Percentiles rank a stretch among this genome's conserved stretches.
These are phyloP conservation scores for Erpornis zantholeuca DNA, from an alignment of 2,113 vertebrate genomes.

Conservation along the genomic window DNA sequence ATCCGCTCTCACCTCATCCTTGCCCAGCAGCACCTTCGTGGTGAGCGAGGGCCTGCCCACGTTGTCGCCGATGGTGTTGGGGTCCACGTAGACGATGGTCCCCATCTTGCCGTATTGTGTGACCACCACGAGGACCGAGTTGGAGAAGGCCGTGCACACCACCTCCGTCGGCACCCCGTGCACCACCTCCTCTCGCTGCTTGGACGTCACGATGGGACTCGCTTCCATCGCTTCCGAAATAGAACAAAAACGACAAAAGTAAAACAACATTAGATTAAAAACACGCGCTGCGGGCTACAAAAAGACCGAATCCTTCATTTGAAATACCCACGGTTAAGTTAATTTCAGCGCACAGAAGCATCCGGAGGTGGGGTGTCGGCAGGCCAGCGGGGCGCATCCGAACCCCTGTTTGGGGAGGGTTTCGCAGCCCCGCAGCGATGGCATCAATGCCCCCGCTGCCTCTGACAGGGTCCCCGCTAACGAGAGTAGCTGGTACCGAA, in stretches of 20 bases:
- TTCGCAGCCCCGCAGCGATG: not conserved
- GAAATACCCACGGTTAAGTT: not conserved
- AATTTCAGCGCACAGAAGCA: not conserved
- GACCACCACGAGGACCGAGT: constrained; percentile 89
- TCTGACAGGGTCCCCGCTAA: not conserved
- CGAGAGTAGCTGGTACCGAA: not conserved
- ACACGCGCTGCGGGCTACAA: not conserved
- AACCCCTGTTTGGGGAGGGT: rapidly evolving
- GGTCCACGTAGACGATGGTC: constrained; percentile 86
- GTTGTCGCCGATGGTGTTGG: constrained; percentile 76
- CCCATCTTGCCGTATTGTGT: constrained; percentile 96
- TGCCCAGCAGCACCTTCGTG: constrained; percentile 90
- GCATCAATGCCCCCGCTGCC: not conserved
- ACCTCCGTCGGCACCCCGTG: constrained; percentile 87
- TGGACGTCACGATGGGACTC: constrained; percentile 77
- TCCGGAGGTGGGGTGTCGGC: not conserved
- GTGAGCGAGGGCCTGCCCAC: constrained; percentile 80
- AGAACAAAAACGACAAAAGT: rapidly evolving
- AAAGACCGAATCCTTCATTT: not conserved
- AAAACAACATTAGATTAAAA: not conserved
- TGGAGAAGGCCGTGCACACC: constrained; percentile 91
- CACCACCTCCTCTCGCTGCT: constrained; percentile 78
- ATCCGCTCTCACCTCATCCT: constrained; percentile 85
- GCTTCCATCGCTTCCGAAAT: constrained; percentile 71
- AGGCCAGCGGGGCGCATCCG: too few relatives aligned